Evolutionary conservation across 2,797 vertebrate genomes (phyloP), one percentile per base, ranked within the genome.

Genomic region (Rhynchotus rufescens): DNA sequence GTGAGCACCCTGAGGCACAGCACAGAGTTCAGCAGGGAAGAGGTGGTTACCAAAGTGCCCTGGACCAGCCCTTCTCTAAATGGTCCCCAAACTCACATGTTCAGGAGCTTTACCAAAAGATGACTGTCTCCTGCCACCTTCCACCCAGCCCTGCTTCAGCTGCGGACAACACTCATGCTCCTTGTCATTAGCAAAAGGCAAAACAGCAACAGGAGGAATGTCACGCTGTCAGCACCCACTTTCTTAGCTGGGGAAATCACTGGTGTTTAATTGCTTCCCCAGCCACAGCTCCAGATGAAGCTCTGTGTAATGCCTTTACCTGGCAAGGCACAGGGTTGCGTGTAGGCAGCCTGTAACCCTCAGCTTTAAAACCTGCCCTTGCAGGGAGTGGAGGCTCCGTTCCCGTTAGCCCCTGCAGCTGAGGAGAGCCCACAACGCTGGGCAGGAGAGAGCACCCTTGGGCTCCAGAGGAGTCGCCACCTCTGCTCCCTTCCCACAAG

Each of bases 381-480:
- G 19, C 2, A 47, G 80, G 68, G 15, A 79, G 76, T 49, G 17
- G 38, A n/a, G 30, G 36, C 42, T 61, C 62, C 20, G 1, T 12
- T 40, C 49, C 78, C 22, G 16, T 25, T 28, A 23, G 47, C 16
- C 34, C 30, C 8, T 15, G 44, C 47, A 40, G 49, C 0, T 52
- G 42, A 20, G 65, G 15, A 69, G 60, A 6, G 0, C 49, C 64
- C 34, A 56, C 38, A 8, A 40, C 65, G 59, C 64, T 52, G 76
- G 44, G 66, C 80, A 86, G 80, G 2, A 80, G 84, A 72, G 80
- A 80, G 54, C 80, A 83, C 12, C 76, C 71, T 78, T 21, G 54
- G 83, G 74, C 25, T 6, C 5, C 2, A 21, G 38, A 52, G 62
- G 59, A 69, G 73, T 28, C n/a, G 44, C 28, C 34, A 49, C 67